Evolutionary conservation across 2,888 invertebrate species (phyloP).

Genomic region (Drosophila leonis): DNA sequence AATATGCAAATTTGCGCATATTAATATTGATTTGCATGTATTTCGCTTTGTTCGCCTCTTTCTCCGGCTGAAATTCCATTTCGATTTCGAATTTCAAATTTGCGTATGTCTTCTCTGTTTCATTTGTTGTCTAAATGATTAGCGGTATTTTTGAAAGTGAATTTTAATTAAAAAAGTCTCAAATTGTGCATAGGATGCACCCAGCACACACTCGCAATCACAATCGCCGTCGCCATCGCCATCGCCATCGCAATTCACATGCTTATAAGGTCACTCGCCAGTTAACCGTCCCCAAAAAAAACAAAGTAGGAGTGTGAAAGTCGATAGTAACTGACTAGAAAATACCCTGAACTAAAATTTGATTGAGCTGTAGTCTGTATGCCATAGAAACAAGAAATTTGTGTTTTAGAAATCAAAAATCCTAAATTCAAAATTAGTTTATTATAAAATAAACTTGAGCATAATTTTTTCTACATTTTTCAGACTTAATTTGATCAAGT

Average conservation of each 20-base stretch:
- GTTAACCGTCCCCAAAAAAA: conserved; percentile 7
- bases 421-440: too few relatives aligned
- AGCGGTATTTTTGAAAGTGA: conserved; percentile 79
- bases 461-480: too few relatives aligned
- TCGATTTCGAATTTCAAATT: conserved; percentile 9
- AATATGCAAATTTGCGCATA: conserved; percentile 72
- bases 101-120: conserved; percentile 13
- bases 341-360: conserved; percentile 1
- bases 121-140: conserved; percentile 56
- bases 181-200: conserved; percentile 65
- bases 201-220: conserved; percentile 5
- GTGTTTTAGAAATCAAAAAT: neutral
- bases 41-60: conserved; percentile 25
- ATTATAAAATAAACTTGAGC: too few relatives aligned
- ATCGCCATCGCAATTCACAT: conserved; percentile 17
- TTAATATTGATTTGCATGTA: conserved; percentile 56
- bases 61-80: conserved; percentile 12
- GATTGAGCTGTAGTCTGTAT: too few relatives aligned
- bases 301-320: neutral
- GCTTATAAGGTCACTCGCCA: conserved; percentile 43
- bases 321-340: neutral
- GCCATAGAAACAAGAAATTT: neutral
- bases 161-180: conserved; percentile 74
- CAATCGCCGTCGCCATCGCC: conserved; percentile 7
- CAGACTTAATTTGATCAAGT: neutral